Conservation (phyloP, 2,797 vertebrate species). For the Chelon auratus region DNA sequence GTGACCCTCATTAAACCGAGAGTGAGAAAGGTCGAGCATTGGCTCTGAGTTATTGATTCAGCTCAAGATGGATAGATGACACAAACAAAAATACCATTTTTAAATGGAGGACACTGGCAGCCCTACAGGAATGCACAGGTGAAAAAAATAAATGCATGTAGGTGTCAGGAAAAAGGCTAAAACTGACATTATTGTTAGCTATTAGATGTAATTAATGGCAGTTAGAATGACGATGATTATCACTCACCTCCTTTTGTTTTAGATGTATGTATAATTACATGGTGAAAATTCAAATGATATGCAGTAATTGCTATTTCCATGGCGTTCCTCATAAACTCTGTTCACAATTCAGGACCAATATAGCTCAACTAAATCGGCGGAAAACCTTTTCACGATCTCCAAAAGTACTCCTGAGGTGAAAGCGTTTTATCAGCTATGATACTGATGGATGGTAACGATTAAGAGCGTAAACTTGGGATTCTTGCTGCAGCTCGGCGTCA, state of each 20-base stretch:
- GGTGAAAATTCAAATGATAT: too few species aligned
- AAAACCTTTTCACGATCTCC: not conserved
- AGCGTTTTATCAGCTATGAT: not conserved
- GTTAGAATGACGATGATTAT: not conserved
- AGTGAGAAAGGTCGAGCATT: conserved; percentile 61
- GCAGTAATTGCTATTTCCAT: too few species aligned
- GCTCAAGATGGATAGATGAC: conserved; percentile 38
- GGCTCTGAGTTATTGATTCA: conserved; percentile 41
- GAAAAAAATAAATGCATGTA: not conserved
- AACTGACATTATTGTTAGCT: conserved; percentile 1
- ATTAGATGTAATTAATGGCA: conserved; percentile 1
- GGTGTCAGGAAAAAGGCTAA: not conserved
- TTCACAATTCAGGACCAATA: too few species aligned
- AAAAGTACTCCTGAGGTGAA: conserved; percentile 1
- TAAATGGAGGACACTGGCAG: not conserved
- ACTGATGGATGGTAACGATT: conserved; percentile 32
- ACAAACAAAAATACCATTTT: conserved; percentile 9
- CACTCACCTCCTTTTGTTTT: not conserved
- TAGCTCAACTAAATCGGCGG: too few species aligned
- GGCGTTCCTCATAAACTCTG: too few species aligned
- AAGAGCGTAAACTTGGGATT: not conserved
- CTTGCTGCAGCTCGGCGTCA: not conserved
- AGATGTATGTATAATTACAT: not conserved
- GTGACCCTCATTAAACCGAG: conserved; percentile 53
- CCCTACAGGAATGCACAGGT: not conserved